phyloP scores from a whole-genome alignment of 2,113 vertebrate species.

The Sapajus apella region DNA sequence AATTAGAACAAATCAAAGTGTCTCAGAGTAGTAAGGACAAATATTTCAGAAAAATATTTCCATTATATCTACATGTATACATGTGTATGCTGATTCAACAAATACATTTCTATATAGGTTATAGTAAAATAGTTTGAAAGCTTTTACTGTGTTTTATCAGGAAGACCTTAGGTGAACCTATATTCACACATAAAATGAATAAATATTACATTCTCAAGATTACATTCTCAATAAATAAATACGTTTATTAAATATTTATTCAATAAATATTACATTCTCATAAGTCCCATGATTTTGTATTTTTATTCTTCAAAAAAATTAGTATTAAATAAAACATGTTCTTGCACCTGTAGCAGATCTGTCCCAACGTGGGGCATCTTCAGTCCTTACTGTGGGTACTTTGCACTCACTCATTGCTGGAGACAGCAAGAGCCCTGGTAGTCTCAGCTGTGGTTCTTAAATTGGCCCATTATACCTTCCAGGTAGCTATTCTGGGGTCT shows the following conservation, averaged over 20 bases:
- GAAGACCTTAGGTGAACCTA: not conserved
- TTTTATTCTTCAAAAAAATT: conserved; percentile 22
- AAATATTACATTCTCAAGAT: not conserved
- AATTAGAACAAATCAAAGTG: not conserved
- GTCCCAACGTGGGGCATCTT: not conserved
- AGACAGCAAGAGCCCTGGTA: not conserved
- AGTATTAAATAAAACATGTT: not conserved
- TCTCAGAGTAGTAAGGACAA: not conserved
- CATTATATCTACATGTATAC: not conserved
- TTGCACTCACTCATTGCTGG: not conserved
- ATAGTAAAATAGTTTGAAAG: not conserved
- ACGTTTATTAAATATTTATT: not conserved
- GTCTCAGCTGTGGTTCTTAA: not conserved
- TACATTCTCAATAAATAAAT: not conserved
- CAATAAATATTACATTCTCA: not conserved
- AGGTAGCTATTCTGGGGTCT: not conserved
- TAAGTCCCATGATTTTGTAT: not conserved
- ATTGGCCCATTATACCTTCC: not conserved
- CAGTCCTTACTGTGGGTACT: not conserved
- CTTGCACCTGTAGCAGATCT: not conserved
- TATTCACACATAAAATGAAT: not conserved
- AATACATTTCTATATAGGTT: not conserved
- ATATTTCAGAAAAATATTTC: conserved; percentile 19
- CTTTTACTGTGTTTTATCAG: not conserved
- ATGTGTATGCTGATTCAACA: not conserved